These are phyloP conservation scores for Fragum fragum DNA, from an alignment of 2,888 invertebrate species.

Conservation along the genomic window DNA sequence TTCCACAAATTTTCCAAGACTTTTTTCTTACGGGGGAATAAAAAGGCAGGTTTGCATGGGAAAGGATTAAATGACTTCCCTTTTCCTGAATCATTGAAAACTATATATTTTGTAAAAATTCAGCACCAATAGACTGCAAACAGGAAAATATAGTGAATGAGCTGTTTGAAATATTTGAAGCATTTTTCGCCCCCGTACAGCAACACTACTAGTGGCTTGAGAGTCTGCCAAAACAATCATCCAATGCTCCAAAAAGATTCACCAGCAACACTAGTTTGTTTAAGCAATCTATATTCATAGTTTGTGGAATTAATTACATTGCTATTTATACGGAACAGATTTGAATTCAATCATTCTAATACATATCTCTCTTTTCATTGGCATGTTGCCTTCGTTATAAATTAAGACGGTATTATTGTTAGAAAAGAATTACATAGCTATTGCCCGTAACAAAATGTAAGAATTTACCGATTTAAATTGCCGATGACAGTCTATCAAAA, in stretches of 20 bases:
- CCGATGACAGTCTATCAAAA: too few relatives aligned
- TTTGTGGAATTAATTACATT: background rate
- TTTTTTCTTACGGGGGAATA: too few relatives aligned
- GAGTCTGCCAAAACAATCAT: slow-evolving; percentile 10
- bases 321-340: slow-evolving; percentile 9
- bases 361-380: background rate
- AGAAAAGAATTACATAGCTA: too few relatives aligned
- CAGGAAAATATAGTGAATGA: slow-evolving; percentile 1
- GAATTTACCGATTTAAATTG: too few relatives aligned
- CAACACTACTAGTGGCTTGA: background rate
- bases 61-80: too few relatives aligned
- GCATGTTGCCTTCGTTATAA: background rate
- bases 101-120: too few relatives aligned
- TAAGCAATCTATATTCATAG: slow-evolving; percentile 1
- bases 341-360: slow-evolving; percentile 1
- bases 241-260: background rate
- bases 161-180: slow-evolving; percentile 8
- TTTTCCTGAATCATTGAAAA: too few relatives aligned
- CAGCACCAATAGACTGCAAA: too few relatives aligned
- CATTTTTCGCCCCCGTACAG: background rate
- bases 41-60: too few relatives aligned
- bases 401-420: too few relatives aligned
- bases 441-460: too few relatives aligned
- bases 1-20: too few relatives aligned
- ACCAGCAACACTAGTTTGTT: background rate